Base-by-base conservation (phyloP, 1,140 invertebrate species). In the Lethrus apterus region DNA sequence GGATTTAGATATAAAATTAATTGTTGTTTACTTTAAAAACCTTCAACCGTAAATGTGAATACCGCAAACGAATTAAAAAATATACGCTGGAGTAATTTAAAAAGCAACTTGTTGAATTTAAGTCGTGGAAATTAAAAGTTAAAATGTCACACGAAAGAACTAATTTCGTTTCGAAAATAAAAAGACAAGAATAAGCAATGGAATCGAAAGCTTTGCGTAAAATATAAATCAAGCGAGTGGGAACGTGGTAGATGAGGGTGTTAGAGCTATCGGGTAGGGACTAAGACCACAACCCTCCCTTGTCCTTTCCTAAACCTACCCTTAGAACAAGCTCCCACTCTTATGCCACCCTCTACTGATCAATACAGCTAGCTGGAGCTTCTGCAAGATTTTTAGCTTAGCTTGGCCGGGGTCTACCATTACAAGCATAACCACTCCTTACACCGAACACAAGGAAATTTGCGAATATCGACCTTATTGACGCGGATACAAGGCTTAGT, bases 201-300 rank as follows among this genome's bases (percentile, higher is more conserved):
- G n/a, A n/a, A n/a, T n/a, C n/a, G n/a, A n/a, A n/a, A n/a, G n/a
- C 40, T 24, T 42, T 29, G 23, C 15, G 17, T 42, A 24, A 42
- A 42, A 42, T 42, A 42, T 42, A 42, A 42, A 42, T 42, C 40
- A 42, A 42, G 40, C 40, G 29, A 42, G 40, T 42, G 40, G 47
- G 52, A 48, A 47, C 41, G 56, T 46, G 50, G 45, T 52, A 57
- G 51, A 43, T 48, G 46, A 48, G 51, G 56, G 50, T 46, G 54
- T 53, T 43, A 51, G 58, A 49, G 56, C 53, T 53, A 58, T 57
- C 57, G 59, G 59, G 57, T 51, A 61, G 59, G 55, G 55, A 57
- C 58, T 61, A 62, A 63, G 61, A 63, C 61, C 61, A 51, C 61
- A 63, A 53, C 61, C 56, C 59, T 60, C 61, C 61, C 61, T 61